Base-by-base conservation (phyloP, 1,140 invertebrate genomes). In the Colletes gigas region DNA sequence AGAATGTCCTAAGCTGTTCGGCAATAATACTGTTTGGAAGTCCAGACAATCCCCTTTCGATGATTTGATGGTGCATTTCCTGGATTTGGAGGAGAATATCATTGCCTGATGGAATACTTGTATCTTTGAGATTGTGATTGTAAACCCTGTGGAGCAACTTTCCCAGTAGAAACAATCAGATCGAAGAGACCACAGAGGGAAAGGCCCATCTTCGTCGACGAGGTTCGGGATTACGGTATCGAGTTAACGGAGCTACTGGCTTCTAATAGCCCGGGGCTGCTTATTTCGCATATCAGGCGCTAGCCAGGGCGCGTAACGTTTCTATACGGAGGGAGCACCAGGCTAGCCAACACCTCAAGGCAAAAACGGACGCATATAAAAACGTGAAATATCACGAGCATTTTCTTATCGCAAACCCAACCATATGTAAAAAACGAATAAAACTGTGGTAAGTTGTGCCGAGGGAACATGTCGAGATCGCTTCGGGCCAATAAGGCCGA, bases 361-460 rank as follows among this genome's bases (percentile, higher is more conserved):
- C 91, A 89, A 87, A 86, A 81, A 69, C 70, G 66, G 66, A 63
- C 70, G 82, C 79, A 21, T 81, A 91, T 91, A 92, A 92, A 92
- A 92, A 91, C 83, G 83, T 89, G 84, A 92, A 92, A 92, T 92
- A 92, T 91, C 84, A 83, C 72, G 83, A 85, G 78, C 81, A 87
- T 82, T 83, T 89, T 88, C 90, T 92, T 92, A 92, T 92, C 91
- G 86, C 54, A 63, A 19, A 59, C 76, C 71, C 80, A 60, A 81
- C 80, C 90, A 89, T 91, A 91, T 89, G 90, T 89, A 92, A 92
- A 30, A 92, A 92, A 89, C 85, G 83, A 91, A 91, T 92, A 91
- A 92, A 92, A 92, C 88, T 88, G 87, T 82, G 74, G 77, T 91
- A 91, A 92, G 89, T 89, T 90, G 88, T 81, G 90, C 78, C 88